phyloP scores from a whole-genome alignment of 1,140 invertebrate species.

The Triops longicaudatus region DNA sequence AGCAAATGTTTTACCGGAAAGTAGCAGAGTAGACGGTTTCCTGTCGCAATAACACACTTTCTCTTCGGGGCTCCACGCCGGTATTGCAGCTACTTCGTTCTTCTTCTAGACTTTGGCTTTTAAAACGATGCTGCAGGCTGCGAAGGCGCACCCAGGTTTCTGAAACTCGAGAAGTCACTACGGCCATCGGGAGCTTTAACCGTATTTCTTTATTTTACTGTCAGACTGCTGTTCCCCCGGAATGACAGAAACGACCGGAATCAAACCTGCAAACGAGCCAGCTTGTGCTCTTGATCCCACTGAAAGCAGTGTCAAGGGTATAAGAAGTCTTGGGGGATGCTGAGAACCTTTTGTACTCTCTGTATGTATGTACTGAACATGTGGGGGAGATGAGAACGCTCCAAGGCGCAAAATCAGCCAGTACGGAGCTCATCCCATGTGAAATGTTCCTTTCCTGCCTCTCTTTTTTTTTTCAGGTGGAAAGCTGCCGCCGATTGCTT shows the following conservation, averaged over 20 bases:
- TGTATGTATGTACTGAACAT: background rate
- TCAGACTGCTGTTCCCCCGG: background rate
- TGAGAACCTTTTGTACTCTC: background rate
- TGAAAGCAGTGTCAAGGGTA: background rate
- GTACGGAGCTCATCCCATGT: background rate
- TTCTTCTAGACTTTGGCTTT: background rate
- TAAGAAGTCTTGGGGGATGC: slow-evolving; percentile 5
- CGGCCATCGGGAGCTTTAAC: background rate
- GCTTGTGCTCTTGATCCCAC: slow-evolving; percentile 1
- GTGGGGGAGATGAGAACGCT: background rate
- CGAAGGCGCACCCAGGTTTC: background rate
- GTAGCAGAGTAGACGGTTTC: background rate
- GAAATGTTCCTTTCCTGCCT: background rate
- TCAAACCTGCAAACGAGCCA: background rate
- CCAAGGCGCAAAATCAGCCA: background rate
- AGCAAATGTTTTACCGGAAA: background rate
- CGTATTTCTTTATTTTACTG: background rate
- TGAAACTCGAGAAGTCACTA: background rate
- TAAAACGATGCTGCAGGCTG: background rate
- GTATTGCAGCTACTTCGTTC: background rate
- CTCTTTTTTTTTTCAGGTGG: background rate
- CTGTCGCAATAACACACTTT: background rate
- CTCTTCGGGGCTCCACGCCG: background rate
- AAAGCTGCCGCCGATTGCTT: background rate
- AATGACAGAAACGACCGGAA: no score